These are phyloP conservation scores for Lamproptera curius DNA, from an alignment of 2,888 invertebrate genomes.

Conservation along the genomic window DNA sequence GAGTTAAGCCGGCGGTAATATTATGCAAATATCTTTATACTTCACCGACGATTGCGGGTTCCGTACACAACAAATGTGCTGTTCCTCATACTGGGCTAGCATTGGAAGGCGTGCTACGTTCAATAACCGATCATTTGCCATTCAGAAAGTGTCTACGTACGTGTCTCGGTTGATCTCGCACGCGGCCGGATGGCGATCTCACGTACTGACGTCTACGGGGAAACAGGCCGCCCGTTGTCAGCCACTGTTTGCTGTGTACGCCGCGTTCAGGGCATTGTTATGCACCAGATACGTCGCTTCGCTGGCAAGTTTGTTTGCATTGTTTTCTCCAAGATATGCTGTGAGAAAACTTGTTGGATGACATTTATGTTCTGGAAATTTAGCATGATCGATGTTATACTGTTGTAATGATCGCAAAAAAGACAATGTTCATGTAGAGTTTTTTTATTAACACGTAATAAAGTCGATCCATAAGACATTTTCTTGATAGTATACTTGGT, in stretches of 20 bases:
- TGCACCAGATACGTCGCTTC: conserved; percentile 82
- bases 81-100: neutral
- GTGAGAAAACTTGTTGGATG: too few species aligned
- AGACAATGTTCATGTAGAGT: too few species aligned
- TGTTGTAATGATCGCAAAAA: too few species aligned
- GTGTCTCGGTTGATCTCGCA: conserved; percentile 80
- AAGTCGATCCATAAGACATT: too few species aligned
- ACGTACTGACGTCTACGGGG: conserved; percentile 80
- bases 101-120: conserved; percentile 6
- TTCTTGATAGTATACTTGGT: too few species aligned
- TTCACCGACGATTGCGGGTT: conserved; percentile 7
- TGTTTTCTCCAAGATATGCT: neutral
- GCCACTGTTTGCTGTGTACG: conserved; percentile 84
- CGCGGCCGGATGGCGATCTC: conserved; percentile 82
- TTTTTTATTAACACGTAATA: too few species aligned
- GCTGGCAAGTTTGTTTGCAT: conserved; percentile 64
- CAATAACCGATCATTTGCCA: conserved; percentile 20
- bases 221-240: conserved; percentile 83
- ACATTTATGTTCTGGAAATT: too few species aligned
- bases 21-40: neutral
- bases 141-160: conserved; percentile 78
- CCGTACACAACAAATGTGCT: neutral
- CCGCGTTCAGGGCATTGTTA: conserved; percentile 79
- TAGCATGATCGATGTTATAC: too few species aligned
- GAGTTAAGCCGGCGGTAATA: conserved; percentile 2